A percentile compares a stretch with the other conserved stretches of the same genome.
Evolutionary conservation across 2,888 invertebrate genomes (phyloP).

Genomic region (Dione vanillae): DNA sequence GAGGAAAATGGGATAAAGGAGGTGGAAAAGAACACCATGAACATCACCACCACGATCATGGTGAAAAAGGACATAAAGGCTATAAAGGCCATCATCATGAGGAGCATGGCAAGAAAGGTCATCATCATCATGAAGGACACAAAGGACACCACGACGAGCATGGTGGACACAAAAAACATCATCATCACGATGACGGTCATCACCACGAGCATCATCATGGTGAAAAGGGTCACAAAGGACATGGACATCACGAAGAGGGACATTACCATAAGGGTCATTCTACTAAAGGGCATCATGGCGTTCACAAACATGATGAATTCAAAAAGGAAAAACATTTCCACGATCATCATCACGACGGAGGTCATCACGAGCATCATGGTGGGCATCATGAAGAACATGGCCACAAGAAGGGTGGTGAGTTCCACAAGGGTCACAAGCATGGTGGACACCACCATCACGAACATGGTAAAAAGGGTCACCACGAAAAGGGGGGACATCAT

Average conservation of each 20-base stretch:
- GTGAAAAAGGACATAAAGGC: conserved; percentile 89
- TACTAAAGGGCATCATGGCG: conserved; percentile 93
- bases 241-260: conserved; percentile 83
- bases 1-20: conserved; percentile 81
- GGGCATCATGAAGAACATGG: conserved; percentile 91
- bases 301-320: conserved; percentile 93
- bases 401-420: conserved; percentile 91
- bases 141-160: conserved; percentile 86
- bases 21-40: conserved; percentile 88
- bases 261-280: conserved; percentile 93
- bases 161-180: conserved; percentile 87
- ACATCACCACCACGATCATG: conserved; percentile 86
- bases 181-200: conserved; percentile 87
- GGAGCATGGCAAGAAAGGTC: conserved; percentile 89
- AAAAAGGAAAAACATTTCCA: conserved; percentile 94
- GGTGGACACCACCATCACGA: conserved; percentile 91
- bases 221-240: conserved; percentile 87
- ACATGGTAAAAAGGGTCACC: conserved; percentile 91
- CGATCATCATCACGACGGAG: conserved; percentile 91
- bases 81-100: conserved; percentile 87
- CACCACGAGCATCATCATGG: conserved; percentile 87
- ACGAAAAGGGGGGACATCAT: conserved; percentile 91
- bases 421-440: conserved; percentile 91
- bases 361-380: conserved; percentile 92
- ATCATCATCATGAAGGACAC: conserved; percentile 88